These are phyloP conservation scores for Tympanoctomys barrerae DNA, from an alignment of 2,797 vertebrate genomes.

Conservation along the genomic window DNA sequence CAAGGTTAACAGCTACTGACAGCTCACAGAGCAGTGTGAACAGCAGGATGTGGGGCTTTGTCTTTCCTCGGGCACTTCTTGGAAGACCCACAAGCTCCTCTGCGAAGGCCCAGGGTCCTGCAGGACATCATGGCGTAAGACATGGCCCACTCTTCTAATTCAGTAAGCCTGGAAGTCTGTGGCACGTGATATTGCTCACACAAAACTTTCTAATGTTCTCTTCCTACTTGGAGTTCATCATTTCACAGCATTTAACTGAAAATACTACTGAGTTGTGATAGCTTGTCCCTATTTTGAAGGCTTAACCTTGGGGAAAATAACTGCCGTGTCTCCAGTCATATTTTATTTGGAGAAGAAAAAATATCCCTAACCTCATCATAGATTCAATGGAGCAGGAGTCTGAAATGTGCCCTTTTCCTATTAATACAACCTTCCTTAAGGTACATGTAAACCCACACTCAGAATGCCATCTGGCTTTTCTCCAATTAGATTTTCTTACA, in stretches of 20 bases:
- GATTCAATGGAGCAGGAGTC: background rate
- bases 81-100: background rate
- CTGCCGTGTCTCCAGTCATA: background rate
- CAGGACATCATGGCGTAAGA: background rate
- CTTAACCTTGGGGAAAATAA: background rate
- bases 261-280: background rate
- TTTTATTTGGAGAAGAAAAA: slow-evolving; percentile 20
- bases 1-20: slow-evolving; percentile 24
- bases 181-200: background rate
- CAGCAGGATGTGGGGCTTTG: background rate
- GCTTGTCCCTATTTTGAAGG: slow-evolving; percentile 19
- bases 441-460: background rate
- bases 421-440: background rate
- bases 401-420: background rate
- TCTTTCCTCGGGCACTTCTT: background rate
- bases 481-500: background rate
- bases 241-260: slow-evolving; percentile 48
- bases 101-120: background rate
- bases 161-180: background rate
- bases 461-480: background rate
- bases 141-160: background rate
- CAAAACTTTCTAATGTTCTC: background rate
- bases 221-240: slow-evolving; percentile 29
- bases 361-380: background rate
- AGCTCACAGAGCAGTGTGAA: slow-evolving; percentile 49